Conservation (phyloP, 1,140 invertebrate genomes). For the Drosophila triauraria region DNA sequence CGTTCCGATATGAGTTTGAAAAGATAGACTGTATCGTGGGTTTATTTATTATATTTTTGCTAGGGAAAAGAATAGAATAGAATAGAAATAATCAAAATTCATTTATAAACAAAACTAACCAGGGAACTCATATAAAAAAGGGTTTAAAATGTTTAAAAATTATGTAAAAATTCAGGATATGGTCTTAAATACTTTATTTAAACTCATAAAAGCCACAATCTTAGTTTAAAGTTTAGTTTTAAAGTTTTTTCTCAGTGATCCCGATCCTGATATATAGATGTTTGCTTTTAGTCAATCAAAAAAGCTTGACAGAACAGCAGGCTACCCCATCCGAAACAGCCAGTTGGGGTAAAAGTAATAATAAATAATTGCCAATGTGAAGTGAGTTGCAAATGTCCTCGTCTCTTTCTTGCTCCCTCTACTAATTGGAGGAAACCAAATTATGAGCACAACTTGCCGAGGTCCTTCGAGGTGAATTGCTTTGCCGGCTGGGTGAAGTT, state of each 20-base stretch:
- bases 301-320: slow-evolving; percentile 12
- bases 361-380: slow-evolving; percentile 43
- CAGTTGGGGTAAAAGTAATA: slow-evolving; percentile 33
- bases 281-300: slow-evolving; percentile 26
- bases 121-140: too few species aligned
- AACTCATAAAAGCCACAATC: too few species aligned
- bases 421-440: slow-evolving; percentile 51
- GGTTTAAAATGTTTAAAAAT: too few species aligned
- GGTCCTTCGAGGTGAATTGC: slow-evolving; percentile 39
- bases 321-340: background rate
- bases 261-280: background rate
- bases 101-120: too few species aligned
- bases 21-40: background rate
- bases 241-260: background rate
- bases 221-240: background rate
- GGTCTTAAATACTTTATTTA: too few species aligned
- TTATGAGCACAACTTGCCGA: slow-evolving; percentile 47
- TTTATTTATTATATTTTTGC: background rate
- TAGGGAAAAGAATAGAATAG: too few species aligned
- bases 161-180: too few species aligned
- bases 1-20: background rate
- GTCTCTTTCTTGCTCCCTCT: background rate
- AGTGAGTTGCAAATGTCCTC: slow-evolving; percentile 25
- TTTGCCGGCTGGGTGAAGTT: slow-evolving; percentile 26
- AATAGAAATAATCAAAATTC: too few species aligned